phyloP scores from a whole-genome alignment of 2,113 vertebrate species.

The Ramphastos sulfuratus region DNA sequence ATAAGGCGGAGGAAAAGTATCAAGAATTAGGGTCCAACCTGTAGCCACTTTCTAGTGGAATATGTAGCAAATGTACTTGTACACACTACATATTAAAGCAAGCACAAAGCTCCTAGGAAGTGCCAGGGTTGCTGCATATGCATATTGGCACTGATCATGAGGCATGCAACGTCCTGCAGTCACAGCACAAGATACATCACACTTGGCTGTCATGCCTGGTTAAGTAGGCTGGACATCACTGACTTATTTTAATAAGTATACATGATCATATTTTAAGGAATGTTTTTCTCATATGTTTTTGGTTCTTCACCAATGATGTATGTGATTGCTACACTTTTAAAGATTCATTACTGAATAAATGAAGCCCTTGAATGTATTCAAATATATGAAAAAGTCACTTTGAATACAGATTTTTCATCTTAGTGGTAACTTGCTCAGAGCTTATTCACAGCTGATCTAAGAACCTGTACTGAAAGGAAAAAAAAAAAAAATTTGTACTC shows the following conservation, averaged over 20 bases:
- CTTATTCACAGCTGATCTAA: neutral
- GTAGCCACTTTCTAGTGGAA: neutral
- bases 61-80: fast-evolving
- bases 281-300: neutral
- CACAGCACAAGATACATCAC: neutral
- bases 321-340: neutral
- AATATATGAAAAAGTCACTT: neutral
- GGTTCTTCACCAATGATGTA: neutral
- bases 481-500: neutral
- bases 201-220: neutral
- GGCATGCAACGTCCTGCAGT: neutral
- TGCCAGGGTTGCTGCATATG: neutral
- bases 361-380: neutral
- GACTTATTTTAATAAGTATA: neutral
- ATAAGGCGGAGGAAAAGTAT: neutral
- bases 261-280: neutral
- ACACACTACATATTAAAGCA: neutral
- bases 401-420: slow-evolving; percentile 28
- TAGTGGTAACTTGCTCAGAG: slow-evolving; percentile 10
- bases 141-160: fast-evolving
- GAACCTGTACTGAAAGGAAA: neutral
- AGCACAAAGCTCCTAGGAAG: neutral
- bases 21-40: neutral
- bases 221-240: neutral
- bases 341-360: neutral